phyloP scores from a whole-genome alignment of 2,113 vertebrate genomes.

The Nettapus auritus region DNA sequence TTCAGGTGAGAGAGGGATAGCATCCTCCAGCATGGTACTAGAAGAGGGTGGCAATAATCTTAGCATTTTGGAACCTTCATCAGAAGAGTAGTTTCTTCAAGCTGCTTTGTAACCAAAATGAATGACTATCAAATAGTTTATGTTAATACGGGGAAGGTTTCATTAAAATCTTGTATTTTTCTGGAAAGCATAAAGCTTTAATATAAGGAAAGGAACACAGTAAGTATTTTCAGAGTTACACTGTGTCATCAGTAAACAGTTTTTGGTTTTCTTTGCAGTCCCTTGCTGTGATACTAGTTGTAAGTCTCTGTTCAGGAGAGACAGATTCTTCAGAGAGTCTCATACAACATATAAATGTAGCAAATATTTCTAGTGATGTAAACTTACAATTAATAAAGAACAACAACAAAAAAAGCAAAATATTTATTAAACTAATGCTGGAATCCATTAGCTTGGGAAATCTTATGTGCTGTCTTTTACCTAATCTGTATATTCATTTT shows the following conservation, averaged over 20 bases:
- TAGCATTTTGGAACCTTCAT: neutral
- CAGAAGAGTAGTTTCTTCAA: neutral
- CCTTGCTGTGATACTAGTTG: neutral
- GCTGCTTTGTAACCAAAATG: neutral
- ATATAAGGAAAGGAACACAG: neutral
- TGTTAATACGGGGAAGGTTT: neutral
- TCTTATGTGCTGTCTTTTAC: neutral
- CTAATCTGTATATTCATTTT: neutral
- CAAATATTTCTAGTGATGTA: neutral
- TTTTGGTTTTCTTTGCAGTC: neutral
- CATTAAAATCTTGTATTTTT: neutral
- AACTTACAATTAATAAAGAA: neutral
- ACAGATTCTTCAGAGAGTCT: neutral
- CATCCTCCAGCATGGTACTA: neutral
- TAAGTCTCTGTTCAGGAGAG: neutral
- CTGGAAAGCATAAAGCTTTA: neutral
- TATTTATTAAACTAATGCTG: neutral
- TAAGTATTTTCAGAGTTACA: neutral
- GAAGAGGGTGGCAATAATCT: neutral
- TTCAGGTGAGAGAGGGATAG: neutral
- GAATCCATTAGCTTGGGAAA: neutral
- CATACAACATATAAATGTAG: neutral
- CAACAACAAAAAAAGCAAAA: neutral
- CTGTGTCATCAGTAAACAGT: neutral
- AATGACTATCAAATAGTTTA: neutral